A percentile compares a stretch with the other conserved stretches of the same genome.
These are phyloP conservation scores for Copidosoma aretas DNA, from an alignment of 2,888 invertebrate genomes.

Conservation along the genomic window DNA sequence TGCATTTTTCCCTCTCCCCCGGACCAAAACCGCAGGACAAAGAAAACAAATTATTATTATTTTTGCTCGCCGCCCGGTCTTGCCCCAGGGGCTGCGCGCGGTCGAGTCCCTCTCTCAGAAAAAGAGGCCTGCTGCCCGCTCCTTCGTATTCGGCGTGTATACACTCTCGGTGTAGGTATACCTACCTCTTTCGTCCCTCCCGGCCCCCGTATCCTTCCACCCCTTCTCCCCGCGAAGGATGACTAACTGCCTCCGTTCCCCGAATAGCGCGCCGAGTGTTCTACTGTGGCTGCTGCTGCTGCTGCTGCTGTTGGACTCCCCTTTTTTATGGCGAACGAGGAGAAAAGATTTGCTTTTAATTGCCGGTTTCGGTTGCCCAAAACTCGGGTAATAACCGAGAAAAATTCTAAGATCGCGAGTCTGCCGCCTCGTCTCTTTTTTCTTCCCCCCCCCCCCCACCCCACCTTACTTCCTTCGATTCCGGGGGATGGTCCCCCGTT, in stretches of 20 bases:
- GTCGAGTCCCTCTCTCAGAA: conserved; percentile 1
- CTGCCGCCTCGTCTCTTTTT: conserved; percentile 23
- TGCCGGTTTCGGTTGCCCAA: conserved; percentile 30
- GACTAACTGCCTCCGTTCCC: conserved; percentile 42
- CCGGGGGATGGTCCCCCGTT: conserved; percentile 10
- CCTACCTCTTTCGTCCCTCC: conserved; percentile 30
- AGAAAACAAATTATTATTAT: no score
- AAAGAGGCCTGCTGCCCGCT: conserved; percentile 12
- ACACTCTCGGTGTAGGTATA: conserved; percentile 32
- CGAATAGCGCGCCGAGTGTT: conserved; percentile 28
- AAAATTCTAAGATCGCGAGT: conserved; percentile 33
- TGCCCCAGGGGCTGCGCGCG: conserved; percentile 19
- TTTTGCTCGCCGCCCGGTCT: conserved; percentile 19
- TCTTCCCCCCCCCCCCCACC: no score
- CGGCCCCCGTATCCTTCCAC: conserved; percentile 2
- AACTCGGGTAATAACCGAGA: conserved; percentile 37
- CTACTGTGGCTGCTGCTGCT: no score
- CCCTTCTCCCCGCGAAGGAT: conserved; percentile 27
- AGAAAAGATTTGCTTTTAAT: conserved; percentile 37
- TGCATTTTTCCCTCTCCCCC: no score
- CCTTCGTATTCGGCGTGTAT: conserved; percentile 42
- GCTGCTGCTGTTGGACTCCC: background rate
- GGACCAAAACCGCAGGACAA: no score
- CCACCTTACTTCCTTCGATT: conserved; percentile 31
- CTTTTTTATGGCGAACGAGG: conserved; percentile 30